phyloP scores from a whole-genome alignment of 2,113 vertebrate genomes.

The Hyaena hyaena region DNA sequence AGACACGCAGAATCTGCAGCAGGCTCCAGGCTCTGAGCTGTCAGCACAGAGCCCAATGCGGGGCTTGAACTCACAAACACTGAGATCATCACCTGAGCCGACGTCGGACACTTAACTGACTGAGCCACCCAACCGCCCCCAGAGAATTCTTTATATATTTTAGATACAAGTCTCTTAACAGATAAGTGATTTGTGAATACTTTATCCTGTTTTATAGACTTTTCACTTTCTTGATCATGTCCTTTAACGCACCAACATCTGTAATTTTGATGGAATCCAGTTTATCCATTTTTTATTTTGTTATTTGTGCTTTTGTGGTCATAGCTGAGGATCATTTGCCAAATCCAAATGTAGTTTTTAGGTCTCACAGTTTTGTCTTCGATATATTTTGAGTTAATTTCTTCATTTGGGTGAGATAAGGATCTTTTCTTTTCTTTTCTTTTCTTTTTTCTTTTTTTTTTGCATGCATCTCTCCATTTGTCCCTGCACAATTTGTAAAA shows the following conservation, averaged over 20 bases:
- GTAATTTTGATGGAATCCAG: neutral
- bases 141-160: neutral
- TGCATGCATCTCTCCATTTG: neutral
- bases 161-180: neutral
- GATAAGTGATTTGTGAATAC: neutral
- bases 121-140: no score
- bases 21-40: no score
- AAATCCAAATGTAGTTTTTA: conserved; percentile 33
- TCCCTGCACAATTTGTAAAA: neutral
- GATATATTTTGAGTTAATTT: neutral
- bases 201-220: neutral
- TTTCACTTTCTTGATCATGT: neutral
- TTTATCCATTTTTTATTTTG: neutral
- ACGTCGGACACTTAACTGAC: no score
- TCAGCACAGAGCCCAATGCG: no score
- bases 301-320: neutral
- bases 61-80: no score
- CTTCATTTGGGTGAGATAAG: neutral
- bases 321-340: neutral
- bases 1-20: no score
- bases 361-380: neutral
- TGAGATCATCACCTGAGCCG: no score
- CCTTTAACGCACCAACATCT: conserved; percentile 26
- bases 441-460: neutral
- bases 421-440: neutral